A percentile compares a stretch with the other conserved stretches of the same genome.
Evolutionary conservation across 2,113 vertebrate species (phyloP).

Genomic region (Dasyprocta punctata): DNA sequence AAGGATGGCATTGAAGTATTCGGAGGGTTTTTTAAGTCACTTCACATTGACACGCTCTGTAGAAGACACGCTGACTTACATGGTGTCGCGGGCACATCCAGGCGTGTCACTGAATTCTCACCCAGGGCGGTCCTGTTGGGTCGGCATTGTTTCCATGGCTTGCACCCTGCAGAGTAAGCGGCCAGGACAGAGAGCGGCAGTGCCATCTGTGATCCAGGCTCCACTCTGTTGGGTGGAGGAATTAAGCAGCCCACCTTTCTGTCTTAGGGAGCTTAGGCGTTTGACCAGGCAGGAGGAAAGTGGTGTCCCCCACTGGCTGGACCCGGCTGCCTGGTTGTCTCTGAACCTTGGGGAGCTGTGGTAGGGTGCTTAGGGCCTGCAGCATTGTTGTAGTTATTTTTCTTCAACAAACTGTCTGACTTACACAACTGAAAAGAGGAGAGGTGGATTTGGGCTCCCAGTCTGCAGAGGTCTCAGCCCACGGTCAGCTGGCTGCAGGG

Average conservation of each 20-base stretch:
- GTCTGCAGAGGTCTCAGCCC: neutral
- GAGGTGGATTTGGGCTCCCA: neutral
- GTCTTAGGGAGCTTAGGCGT: neutral
- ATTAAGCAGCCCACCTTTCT: neutral
- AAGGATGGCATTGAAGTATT: fast-evolving
- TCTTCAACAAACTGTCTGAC: neutral
- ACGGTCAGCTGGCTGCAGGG: neutral
- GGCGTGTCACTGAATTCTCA: neutral
- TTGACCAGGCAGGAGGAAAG: neutral
- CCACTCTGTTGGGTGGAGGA: fast-evolving
- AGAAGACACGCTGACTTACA: neutral
- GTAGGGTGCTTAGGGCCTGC: neutral
- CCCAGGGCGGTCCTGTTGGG: fast-evolving
- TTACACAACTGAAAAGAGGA: neutral
- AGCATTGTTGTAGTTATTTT: neutral
- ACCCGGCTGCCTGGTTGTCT: neutral
- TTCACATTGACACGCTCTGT: fast-evolving
- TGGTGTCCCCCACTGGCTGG: too few relatives aligned
- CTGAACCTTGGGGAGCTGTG: neutral
- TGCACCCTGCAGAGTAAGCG: neutral
- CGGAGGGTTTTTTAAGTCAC: neutral
- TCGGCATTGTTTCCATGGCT: fast-evolving
- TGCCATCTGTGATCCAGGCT: neutral
- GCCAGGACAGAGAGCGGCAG: neutral
- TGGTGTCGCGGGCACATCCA: neutral